Evolutionary conservation across 2,888 invertebrate species (phyloP), one percentile per base, ranked within the genome.

Genomic region (Agrochola macilenta): DNA sequence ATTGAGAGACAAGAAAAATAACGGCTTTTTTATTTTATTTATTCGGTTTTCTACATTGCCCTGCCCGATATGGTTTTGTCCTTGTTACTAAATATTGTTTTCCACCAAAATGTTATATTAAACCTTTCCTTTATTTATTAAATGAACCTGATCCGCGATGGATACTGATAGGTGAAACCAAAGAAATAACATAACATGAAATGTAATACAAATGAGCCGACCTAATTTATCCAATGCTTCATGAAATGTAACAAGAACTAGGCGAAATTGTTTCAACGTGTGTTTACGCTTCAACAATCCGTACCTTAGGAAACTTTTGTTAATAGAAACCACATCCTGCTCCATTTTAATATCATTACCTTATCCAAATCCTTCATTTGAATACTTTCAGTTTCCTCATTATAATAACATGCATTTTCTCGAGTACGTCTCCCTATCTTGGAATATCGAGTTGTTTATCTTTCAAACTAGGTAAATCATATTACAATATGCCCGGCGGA

Each of bases 381-480:
- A 43, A 54, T 63, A 26, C 23, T 43, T 71, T 61, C 20, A 75
- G 52, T 43, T 30, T 14, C 5, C 30, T 17, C 17, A 30, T 68
- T 54, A 26, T 39, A 26, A 49, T 49, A 49, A 39, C 63, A 30
- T 52, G 12, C 46, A 39, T 63, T 71, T 58, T 74, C 49, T 26
- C 17, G 68, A 43, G n/a, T 12, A 52, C 43, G 20, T 46, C 17
- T 39, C 12, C 12, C 39, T 20, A 17, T 26, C 23, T 39, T 14
- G 5, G n/a, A 57, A 57, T 69, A 63, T 63, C n/a, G 20, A 49
- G n/a, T 57, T 64, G 39, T 52, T 70, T 65, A 63, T 64, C 66
- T 80, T 75, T 14, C 60, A 20, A 61, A 70, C 61, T 65, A 66
- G 30, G 60, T 64, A 74, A 72, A 69, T 76, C 61, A 64, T 65